Evolutionary conservation across 2,888 invertebrate genomes (phyloP), one percentile per base, ranked within the genome.

Genomic region (Diaphora mendica): DNA sequence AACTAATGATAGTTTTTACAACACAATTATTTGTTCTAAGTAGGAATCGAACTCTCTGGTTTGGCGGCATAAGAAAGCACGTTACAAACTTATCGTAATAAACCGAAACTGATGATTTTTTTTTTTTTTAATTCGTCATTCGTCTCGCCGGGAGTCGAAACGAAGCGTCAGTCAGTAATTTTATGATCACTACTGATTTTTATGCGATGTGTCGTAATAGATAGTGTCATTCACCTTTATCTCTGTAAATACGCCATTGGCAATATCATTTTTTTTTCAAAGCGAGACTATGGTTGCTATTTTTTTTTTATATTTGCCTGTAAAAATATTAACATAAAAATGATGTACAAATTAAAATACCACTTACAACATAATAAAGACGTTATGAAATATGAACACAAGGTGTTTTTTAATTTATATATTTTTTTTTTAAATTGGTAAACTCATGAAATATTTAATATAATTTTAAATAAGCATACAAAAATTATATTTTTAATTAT

Each of bases 21-120:
- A 4, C 13, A 7, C 39, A 39, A 39, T 39, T 7, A 39, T 39
- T 39, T 20, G 20, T 20, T 48, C 7, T 48, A 20, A 5, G 1
- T 48, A 20, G 8, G 20, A 48, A 48, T 48, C 48, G 20, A 48
- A 48, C 44, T 7, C 20, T 48, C 48, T 48, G 20, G 20, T 0
- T 48, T 48, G 1, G 0, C 20, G 48, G 48, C 89, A 90, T 88
- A 80, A 78, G 72, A 81, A 88, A 90, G 88, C 83, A 85, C 91
- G 87, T 84, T 84, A 80, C 83, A 87, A 88, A 91, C 83, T 91
- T 91, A 91, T 91, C 89, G 86, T 91, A 91, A 91, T 90, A 90
- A 82, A 82, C 68, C 68, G 35, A 87, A 89, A 75, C 79, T 80
- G 82, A 87, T 85, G 84, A 82, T 74, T 82, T 87, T 90, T 88